Base-by-base conservation (phyloP, 2,888 invertebrate species). In the Machimus atricapillus region DNA sequence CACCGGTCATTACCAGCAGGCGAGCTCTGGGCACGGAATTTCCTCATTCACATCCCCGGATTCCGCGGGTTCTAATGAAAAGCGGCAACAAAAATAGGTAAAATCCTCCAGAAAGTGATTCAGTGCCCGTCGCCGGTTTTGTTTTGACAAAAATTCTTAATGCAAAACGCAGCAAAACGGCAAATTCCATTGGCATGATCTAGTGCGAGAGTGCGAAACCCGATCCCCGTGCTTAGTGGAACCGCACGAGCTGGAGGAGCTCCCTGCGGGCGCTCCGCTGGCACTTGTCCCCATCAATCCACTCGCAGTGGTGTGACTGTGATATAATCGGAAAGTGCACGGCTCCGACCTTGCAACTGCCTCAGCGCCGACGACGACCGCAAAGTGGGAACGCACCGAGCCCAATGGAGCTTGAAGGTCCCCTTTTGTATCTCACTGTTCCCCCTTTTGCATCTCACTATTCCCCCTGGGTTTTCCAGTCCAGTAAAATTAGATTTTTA, bases 401-500 rank as follows among this genome's bases (percentile, higher is more conserved):
- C 31, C 56, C 81, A 81, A 81, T 81, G 81, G 81, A 81, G 81
- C 81, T 81, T 81, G 81, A 81, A 81, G 81, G 81, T 81, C 52
- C 43, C 34, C 34, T 52, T 52, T 56, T 46, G 56, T 34, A 12
- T 56, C 23, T 14, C 23, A 23, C 27, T 19, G 9, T 23, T 58
- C 19, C 23, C 58, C 58, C 56, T n/a, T 58, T 58, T 12, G 58
- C n/a, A 0, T 12, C 19, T 5, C 34, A 34, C 34, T 34, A 7
- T 7, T 34, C 34, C 34, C 34, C 34, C 3, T 34, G 34, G 34
- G 6, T 34, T 34, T 34, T 34, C 34, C 34, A 34, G 34, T 34
- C 34, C 34, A 34, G 40, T 40, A 40, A 40, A 40, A 40, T 40
- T 40, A 40, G 40, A 40, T 12, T 40, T 40, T 40, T 9, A 9